Percentiles rank a stretch among this genome's conserved stretches.
Evolutionary conservation across 1,140 invertebrate species (phyloP).

Genomic region (Druon quercuslanigerum): DNA sequence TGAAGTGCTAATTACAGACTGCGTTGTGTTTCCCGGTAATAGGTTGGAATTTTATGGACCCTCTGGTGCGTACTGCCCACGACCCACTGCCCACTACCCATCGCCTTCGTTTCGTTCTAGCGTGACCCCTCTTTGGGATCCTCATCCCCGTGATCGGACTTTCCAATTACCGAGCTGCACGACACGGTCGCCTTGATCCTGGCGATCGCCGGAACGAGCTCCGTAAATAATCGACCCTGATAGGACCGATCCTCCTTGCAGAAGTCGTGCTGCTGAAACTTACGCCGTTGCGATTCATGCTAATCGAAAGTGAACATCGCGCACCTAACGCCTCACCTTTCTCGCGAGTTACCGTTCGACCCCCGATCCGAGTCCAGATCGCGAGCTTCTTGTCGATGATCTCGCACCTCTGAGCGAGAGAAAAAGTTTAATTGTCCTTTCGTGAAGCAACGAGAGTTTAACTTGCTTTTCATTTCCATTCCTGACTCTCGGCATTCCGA

Average conservation of each 20-base stretch:
- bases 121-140: constrained; percentile 34
- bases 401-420: constrained; percentile 1
- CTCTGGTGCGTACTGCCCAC: constrained; percentile 43
- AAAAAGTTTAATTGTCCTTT: constrained; percentile 29
- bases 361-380: constrained; percentile 22
- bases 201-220: constrained; percentile 19
- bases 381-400: constrained; percentile 30
- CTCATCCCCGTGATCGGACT: constrained; percentile 30
- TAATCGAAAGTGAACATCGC: constrained; percentile 31
- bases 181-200: constrained; percentile 28
- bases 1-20: constrained; percentile 73
- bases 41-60: constrained; percentile 67
- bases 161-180: constrained; percentile 34
- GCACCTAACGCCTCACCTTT: constrained; percentile 15
- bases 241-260: background rate
- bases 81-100: constrained; percentile 49
- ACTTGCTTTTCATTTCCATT: background rate
- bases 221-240: constrained; percentile 27
- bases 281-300: constrained; percentile 29
- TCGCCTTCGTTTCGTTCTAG: constrained; percentile 46
- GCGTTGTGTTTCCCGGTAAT: constrained; percentile 63
- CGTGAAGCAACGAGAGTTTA: background rate
- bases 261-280: constrained; percentile 26
- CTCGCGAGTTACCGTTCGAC: constrained; percentile 23
- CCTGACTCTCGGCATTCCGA: background rate